Evolutionary conservation across 2,797 vertebrate genomes (phyloP), one percentile per base, ranked within the genome.

Genomic region (Pteropus rufus): DNA sequence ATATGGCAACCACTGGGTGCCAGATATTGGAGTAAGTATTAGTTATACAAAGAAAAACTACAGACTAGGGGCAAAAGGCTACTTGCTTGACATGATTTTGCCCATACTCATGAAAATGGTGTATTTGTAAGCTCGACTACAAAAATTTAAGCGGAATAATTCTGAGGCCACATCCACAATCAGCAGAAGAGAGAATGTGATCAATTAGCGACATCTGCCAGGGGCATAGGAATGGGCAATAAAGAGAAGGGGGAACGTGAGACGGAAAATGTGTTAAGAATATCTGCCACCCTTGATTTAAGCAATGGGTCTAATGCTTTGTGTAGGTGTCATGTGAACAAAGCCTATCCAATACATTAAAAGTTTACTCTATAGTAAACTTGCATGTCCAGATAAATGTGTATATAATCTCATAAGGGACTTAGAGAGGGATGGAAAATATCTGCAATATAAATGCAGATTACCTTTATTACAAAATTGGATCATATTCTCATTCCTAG

Each of bases 401-500:
- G 49, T 75, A 9, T 85, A 88, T 54, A 93, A 97, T 95, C 89
- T 96, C 86, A 69, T 36, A 89, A 97, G 76, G 80, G 94, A 93
- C 83, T 95, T 96, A 92, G n/a, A 72, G 1, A 97, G 85, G 89
- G 96, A 97, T 36, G 44, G 97, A 39, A 97, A 91, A 67, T 94
- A 88, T 60, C 92, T 95, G n/a, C 39, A 95, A 36, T 84, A 93
- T 97, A 98, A 93, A 65, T 56, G 80, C 97, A 96, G 91, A 80
- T 88, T 91, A 87, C 0, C 96, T 93, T 96, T 31, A 54, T 9
- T 91, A 95, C 58, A 89, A 97, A 97, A 77, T 79, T 95, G 95
- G 70, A 80, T 91, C 52, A 84, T 83, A 49, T 80, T 97, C 96
- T 93, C 83, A 96, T 95, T 97, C 93, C 96, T 92, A 93, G 89